Conservation (phyloP, 2,888 invertebrate genomes). For the Acrobasis repandana region DNA sequence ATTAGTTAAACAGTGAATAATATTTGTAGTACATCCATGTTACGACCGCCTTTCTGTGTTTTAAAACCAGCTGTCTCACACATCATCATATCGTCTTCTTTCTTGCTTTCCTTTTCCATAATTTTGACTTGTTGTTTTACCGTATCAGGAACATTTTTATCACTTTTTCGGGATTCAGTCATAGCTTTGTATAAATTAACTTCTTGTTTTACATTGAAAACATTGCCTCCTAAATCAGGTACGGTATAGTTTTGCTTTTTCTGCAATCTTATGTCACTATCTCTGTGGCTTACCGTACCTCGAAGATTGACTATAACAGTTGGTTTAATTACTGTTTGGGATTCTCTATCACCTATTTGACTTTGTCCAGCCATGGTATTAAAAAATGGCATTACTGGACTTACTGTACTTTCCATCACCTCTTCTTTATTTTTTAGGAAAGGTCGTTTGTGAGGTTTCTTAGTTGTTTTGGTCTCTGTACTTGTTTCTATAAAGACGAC, state of each 20-base stretch:
- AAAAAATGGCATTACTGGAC: constrained; percentile 44
- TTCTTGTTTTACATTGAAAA: constrained; percentile 77
- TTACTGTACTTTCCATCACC: constrained; percentile 37
- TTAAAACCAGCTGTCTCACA: constrained; percentile 57
- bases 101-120: constrained; percentile 38
- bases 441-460: constrained; percentile 42
- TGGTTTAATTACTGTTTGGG: constrained; percentile 74
- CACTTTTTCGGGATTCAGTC: constrained; percentile 31
- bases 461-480: constrained; percentile 42
- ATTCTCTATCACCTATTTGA: constrained; percentile 74
- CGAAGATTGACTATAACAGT: constrained; percentile 76
- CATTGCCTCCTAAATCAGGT: constrained; percentile 52
- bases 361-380: constrained; percentile 73
- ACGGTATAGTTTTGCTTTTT: constrained; percentile 49
- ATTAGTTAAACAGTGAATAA: constrained; percentile 53
- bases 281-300: constrained; percentile 64
- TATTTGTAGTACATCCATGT: constrained; percentile 61
- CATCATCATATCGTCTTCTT: constrained; percentile 66
- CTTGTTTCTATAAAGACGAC: constrained; percentile 60
- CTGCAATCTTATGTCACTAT: constrained; percentile 66
- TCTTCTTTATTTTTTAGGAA: constrained; percentile 41
- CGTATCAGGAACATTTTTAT: constrained; percentile 39
- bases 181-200: constrained; percentile 59
- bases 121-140: constrained; percentile 53
- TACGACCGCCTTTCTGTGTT: constrained; percentile 43